Evolutionary conservation across 2,797 vertebrate genomes (phyloP), one percentile per base, ranked within the genome.

Genomic region (Onychomys arenicola): DNA sequence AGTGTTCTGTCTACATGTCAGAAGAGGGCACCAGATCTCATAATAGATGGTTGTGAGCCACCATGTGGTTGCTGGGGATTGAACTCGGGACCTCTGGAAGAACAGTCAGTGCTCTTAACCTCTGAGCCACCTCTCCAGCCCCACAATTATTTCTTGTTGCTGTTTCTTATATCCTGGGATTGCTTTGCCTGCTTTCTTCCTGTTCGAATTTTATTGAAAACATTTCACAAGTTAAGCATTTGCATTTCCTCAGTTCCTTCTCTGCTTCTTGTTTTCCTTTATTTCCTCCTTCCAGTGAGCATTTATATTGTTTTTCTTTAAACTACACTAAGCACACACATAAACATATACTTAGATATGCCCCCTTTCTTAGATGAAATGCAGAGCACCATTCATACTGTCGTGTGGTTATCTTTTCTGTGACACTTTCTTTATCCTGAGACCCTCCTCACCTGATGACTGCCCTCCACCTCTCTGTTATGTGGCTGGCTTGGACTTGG

Each of bases 401-500:
- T 6, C 12, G 14, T 59, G 69, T 4, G 37, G 83, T 11, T 32
- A 19, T 75, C 43, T 32, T 73, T 63, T 40, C 6, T 9, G 1
- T 2, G 23, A 6, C 8, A 3, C 65, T 63, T 49, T 34, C 65
- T 63, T 49, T 34, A 49, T 77, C 43, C 83, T 25, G 46, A 57
- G 27, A 13, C 14, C 19, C 21, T 46, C 59, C 40, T 75, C 16
- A 10, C 25, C 75, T 40, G 67, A 9, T 11, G 12, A 12, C 32
- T 2, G 1, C 49, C 12, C 34, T 27, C 86, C 69, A 0, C 1
- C 55, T 77, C 59, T 77, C 81, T 0, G 0, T 34, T 0, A 10
- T 0, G 2, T 32, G 82, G 57, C 59, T 49, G 81, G 40, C 43
- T 11, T 2, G 0, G 3, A 2, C n/a, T 10, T 10, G 61, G 17